Conservation (phyloP, 2,888 invertebrate species). For the Synanthedon andrenaeformis region DNA sequence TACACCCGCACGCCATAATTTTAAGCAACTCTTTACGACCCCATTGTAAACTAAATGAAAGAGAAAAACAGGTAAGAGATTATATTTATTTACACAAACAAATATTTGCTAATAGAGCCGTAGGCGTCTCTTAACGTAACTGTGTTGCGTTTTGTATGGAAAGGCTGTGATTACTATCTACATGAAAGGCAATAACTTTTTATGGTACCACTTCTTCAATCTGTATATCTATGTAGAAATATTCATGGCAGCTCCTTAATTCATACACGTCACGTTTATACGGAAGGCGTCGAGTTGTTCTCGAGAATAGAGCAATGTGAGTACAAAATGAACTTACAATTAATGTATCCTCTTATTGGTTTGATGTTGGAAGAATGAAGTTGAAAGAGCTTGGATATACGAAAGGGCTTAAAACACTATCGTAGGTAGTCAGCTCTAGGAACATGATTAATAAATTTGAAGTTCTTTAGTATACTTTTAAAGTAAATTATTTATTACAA, state of each 20-base stretch:
- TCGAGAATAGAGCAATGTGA: constrained; percentile 36
- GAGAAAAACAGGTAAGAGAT: neutral
- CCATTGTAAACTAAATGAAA: neutral
- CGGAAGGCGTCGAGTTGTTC: constrained; percentile 41
- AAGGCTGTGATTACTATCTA: neutral
- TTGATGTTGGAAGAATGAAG: too few relatives aligned
- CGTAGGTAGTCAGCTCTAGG: too few relatives aligned
- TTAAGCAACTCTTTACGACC: too few relatives aligned
- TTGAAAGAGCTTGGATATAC: too few relatives aligned
- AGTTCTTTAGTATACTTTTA: too few relatives aligned
- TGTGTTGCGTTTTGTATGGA: neutral
- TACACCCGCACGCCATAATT: too few relatives aligned
- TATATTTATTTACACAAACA: neutral
- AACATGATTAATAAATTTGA: too few relatives aligned
- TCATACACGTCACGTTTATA: constrained; percentile 60
- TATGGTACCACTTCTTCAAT: constrained; percentile 17
- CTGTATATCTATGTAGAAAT: constrained; percentile 19
- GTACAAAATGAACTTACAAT: constrained; percentile 38
- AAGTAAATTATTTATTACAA: too few relatives aligned
- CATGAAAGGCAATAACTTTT: neutral
- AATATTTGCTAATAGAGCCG: neutral
- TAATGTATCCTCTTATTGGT: constrained; percentile 29
- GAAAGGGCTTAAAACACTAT: too few relatives aligned
- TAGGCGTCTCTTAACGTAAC: neutral
- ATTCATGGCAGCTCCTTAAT: constrained; percentile 45